phyloP scores from a whole-genome alignment of 53 echinoderm and acorn worm species.

The Echinarachnius parma region DNA sequence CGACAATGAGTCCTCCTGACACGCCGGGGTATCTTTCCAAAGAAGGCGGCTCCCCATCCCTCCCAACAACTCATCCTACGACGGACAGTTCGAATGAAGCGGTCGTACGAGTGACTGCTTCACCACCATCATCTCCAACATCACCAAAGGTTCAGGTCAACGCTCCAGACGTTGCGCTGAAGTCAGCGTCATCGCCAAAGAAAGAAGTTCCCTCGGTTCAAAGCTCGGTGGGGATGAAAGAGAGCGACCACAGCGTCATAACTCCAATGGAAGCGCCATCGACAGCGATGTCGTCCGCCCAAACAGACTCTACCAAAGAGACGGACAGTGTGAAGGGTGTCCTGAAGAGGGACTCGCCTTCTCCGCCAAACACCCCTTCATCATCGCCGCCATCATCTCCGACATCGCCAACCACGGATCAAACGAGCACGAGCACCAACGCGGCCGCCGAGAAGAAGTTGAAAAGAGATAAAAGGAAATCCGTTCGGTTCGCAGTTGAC shows the following conservation, averaged over 20 bases:
- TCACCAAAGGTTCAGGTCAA: constrained; percentile 29
- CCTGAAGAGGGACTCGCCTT: not conserved
- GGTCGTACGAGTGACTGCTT: too few species aligned
- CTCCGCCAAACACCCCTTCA: not conserved
- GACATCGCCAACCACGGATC: not conserved
- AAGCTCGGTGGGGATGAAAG: not conserved
- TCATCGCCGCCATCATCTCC: constrained; percentile 2
- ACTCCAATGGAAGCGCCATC: not conserved
- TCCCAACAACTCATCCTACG: not conserved
- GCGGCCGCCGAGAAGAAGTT: constrained; percentile 5
- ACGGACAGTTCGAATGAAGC: too few species aligned
- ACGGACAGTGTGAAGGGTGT: too few species aligned
- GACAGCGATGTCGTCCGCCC: not conserved
- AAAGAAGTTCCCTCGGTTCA: too few species aligned
- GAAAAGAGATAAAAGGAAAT: constrained; percentile 25
- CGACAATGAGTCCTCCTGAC: constrained; percentile 45
- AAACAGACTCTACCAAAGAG: too few species aligned
- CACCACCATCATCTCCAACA: constrained; percentile 2
- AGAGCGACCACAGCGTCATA: too few species aligned
- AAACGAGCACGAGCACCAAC: not conserved
- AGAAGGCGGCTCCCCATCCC: not conserved
- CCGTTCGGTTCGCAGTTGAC: constrained; percentile 17
- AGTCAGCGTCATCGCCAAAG: too few species aligned
- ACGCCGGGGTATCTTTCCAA: constrained; percentile 27
- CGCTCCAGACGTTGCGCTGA: too few species aligned